phyloP scores from a whole-genome alignment of 2,797 vertebrate genomes.

The Chromis chromis region DNA sequence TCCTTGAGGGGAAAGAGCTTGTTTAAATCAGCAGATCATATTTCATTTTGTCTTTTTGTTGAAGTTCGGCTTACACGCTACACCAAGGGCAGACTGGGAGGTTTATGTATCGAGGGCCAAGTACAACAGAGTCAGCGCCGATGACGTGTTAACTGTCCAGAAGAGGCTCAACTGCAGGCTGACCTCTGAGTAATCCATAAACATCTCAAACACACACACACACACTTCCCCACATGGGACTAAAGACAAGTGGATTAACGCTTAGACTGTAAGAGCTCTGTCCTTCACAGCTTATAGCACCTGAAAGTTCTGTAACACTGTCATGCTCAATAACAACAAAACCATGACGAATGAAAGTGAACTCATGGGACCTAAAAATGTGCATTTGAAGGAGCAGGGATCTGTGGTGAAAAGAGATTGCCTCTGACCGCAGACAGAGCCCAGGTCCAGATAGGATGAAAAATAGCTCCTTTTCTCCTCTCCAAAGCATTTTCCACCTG shows the following conservation, averaged over 20 bases:
- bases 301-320: slow-evolving; percentile 41
- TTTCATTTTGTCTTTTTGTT: slow-evolving; percentile 48
- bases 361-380: slow-evolving; percentile 10
- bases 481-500: slow-evolving; percentile 68
- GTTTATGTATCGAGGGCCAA: slow-evolving; percentile 59
- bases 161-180: slow-evolving; percentile 55
- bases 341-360: slow-evolving; percentile 29
- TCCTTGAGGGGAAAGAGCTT: slow-evolving; percentile 10
- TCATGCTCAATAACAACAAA: slow-evolving; percentile 43
- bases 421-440: slow-evolving; percentile 16
- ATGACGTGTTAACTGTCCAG: slow-evolving; percentile 40
- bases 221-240: slow-evolving; percentile 51
- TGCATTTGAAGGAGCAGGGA: slow-evolving; percentile 34
- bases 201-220: slow-evolving; percentile 51
- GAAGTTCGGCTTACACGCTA: slow-evolving; percentile 30
- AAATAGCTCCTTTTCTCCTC: slow-evolving; percentile 44
- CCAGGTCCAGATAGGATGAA: slow-evolving; percentile 27
- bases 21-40: slow-evolving; percentile 23
- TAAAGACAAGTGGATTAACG: slow-evolving; percentile 70
- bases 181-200: slow-evolving; percentile 72
- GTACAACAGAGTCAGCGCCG: slow-evolving; percentile 43
- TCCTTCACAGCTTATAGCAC: slow-evolving; percentile 47
- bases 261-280: slow-evolving; percentile 30
- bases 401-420: slow-evolving; percentile 21
- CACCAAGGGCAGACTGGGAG: slow-evolving; percentile 12